phyloP scores from a whole-genome alignment of 2,113 vertebrate genomes.

The Tenebrosternarchus preto region DNA sequence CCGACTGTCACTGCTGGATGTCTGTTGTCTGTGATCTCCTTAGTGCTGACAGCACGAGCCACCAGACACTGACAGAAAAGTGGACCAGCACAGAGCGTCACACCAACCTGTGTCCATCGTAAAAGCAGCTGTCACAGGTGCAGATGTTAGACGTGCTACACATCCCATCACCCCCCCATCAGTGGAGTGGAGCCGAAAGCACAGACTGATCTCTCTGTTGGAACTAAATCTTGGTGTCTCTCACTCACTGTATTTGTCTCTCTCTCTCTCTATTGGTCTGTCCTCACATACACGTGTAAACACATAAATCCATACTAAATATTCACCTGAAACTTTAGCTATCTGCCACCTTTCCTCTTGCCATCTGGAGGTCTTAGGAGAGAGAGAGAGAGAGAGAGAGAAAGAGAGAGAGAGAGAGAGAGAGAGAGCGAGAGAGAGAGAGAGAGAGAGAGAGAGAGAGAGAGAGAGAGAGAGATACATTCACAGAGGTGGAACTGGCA shows the following conservation, averaged over 20 bases:
- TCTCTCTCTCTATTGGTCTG: neutral
- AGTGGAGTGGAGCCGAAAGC: neutral
- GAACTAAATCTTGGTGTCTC: neutral
- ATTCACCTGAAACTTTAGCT: neutral
- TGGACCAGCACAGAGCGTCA: neutral
- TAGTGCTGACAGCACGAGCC: neutral
- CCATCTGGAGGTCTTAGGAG: neutral
- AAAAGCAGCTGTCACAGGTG: neutral
- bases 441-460: neutral
- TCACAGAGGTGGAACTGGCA: conserved; percentile 23
- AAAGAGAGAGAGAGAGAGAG: neutral
- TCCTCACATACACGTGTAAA: neutral
- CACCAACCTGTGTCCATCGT: conserved; percentile 9
- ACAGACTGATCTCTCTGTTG: conserved; percentile 14
- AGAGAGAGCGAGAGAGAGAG: conserved; percentile 16
- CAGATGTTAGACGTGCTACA: neutral
- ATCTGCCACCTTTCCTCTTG: neutral
- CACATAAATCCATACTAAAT: neutral
- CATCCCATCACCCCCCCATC: neutral
- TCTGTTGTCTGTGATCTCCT: neutral
- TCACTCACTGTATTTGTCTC: neutral
- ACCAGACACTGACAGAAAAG: conserved; percentile 13
- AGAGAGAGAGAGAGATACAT: neutral
- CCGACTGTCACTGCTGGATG: neutral
- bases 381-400: neutral